Evolutionary conservation across 2,113 vertebrate genomes (phyloP), one percentile per base, ranked within the genome.

Genomic region (Piliocolobus tephrosceles): DNA sequence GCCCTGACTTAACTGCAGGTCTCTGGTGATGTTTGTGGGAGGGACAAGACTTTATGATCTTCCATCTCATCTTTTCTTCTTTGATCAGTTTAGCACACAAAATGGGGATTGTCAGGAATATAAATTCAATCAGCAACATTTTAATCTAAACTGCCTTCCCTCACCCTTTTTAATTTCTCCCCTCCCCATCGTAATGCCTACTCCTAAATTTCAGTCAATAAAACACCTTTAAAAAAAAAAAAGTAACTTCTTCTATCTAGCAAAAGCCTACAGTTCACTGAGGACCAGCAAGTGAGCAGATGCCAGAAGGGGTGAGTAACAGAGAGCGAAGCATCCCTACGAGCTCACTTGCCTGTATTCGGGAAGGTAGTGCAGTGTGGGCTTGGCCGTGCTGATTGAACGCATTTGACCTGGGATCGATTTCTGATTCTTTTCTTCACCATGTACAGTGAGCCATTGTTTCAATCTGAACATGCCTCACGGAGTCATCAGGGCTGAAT

Each of bases 311-410:
- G 23, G 27, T 3, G 25, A 25, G 58, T 17, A 10, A 0, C 8
- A 17, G 32, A 27, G 25, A 14, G 43, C 0, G 0, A 2, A 4
- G 78, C 1, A 25, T 32, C 64, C 16, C 64, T 35, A 0, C 0
- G 0, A 16, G 25, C 70, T 32, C 64, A 3, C 20, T 18, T 30
- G 1, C 16, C 47, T 8, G 17, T 6, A 0, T 5, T 25, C 1
- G 4, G 40, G 47, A 66, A n/a, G 52, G 22, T 1, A 8, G 22
- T 1, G 1, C n/a, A 3, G 47, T 35, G 1, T 0, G 20, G 38
- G 8, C 4, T 35, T 20, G 75, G 61, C 18, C 25, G 18, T 64
- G 1, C 58, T 0, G 10, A 9, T 1, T 32, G 8, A 4, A 23
- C 0, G 38, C 27, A 27, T 61, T 11, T 1, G 16, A 20, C 57